Base-by-base conservation (phyloP, 1,140 invertebrate species). In the Uloborus diversus region DNA sequence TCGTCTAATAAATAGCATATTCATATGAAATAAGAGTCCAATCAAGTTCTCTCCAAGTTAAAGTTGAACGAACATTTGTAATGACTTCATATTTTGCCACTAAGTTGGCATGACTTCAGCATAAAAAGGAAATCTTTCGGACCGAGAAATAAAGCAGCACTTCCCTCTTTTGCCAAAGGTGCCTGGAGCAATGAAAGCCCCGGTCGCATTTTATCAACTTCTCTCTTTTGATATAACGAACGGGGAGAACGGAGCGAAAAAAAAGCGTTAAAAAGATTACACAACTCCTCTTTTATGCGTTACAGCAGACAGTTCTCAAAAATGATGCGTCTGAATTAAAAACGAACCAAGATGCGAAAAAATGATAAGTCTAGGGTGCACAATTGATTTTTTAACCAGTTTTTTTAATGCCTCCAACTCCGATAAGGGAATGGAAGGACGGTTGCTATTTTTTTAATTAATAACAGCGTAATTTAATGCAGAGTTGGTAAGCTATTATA, bases 361-460 rank as follows among this genome's bases (percentile, higher is more conserved):
- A 71, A 59, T 71, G 69, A 71, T 71, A 71, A 71, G 69, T 71
- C 30, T 42, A 30, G 64, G 66, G 66, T 56, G 56, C 49, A 53
- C 51, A 69, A 51, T 35, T 35, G 49, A 56, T 69, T 69, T 69
- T 69, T 69, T 69, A 56, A 56, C 20, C 66, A 51, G 49, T 70
- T 23, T 37, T 64, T 64, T 64, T 20, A n/a, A n/a, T 35, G 23
- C 49, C 49, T 20, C 49, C 37, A 42, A 42, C 27, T 35, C 49
- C 56, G 66, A 69, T 69, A 69, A 69, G 56, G 33, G 28, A 57
- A 56, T 56, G 47, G 57, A 70, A 57, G 51, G 32, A 70, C 25
- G 47, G 69, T 71, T 71, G 61, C n/a, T 59, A 71, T 71, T 71
- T 71, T 71, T 71, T 71, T 71, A 71, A 71, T 71, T 71, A 71